Conservation (phyloP, 2,797 vertebrate genomes). For the Cyclopterus lumpus region DNA sequence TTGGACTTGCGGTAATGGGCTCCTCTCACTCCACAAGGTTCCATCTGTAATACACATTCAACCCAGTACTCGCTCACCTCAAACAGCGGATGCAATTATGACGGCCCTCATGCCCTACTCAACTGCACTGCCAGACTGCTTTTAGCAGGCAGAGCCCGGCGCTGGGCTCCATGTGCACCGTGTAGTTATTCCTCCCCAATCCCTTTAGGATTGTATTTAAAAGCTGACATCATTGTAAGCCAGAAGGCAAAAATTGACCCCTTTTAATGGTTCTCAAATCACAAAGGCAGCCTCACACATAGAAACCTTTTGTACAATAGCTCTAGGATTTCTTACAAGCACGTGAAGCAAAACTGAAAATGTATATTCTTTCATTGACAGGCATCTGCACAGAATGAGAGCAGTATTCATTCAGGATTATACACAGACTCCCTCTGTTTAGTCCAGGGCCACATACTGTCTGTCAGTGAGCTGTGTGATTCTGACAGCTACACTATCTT, state of each 20-base stretch:
- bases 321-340: background rate
- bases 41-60: constrained; percentile 69
- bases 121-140: constrained; percentile 55
- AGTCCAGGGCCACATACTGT: background rate
- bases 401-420: constrained; percentile 27
- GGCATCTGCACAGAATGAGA: background rate
- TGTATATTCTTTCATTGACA: constrained; percentile 1
- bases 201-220: constrained; percentile 49
- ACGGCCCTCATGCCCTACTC: constrained; percentile 64
- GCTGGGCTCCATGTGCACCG: constrained; percentile 24
- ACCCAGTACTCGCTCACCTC: constrained; percentile 68
- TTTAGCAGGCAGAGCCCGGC: constrained; percentile 38
- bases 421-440: constrained; percentile 3
- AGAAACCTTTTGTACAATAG: background rate
- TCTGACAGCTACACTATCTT: constrained; percentile 1
- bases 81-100: constrained; percentile 77
- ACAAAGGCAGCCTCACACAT: constrained; percentile 4
- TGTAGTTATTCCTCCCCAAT: constrained; percentile 27
- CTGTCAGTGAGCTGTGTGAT: constrained; percentile 28
- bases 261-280: constrained; percentile 35
- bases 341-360: constrained; percentile 15
- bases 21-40: constrained; percentile 67
- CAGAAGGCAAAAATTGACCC: constrained; percentile 39
- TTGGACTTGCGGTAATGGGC: constrained; percentile 71
- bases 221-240: constrained; percentile 53